phyloP scores from a whole-genome alignment of 2,888 invertebrate genomes.

The Napeogenes sylphis region DNA sequence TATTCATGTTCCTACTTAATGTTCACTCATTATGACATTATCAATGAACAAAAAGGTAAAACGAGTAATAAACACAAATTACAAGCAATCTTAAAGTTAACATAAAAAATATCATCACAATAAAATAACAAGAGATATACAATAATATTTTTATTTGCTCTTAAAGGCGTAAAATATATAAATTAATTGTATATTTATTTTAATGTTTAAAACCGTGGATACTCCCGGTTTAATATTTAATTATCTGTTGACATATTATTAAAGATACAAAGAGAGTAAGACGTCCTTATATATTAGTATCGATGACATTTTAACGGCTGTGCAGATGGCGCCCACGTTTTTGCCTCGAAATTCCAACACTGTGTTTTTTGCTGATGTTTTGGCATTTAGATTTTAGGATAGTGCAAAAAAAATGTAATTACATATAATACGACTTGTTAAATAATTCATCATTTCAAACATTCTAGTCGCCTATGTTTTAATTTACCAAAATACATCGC shows the following conservation, averaged over 20 bases:
- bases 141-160: too few species aligned
- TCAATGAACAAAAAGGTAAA: background rate
- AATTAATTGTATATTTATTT: too few species aligned
- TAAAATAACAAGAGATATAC: too few species aligned
- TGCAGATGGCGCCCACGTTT: slow-evolving; percentile 41
- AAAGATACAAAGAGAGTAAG: background rate
- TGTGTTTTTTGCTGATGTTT: slow-evolving; percentile 40
- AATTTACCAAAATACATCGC: too few species aligned
- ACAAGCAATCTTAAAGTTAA: slow-evolving; percentile 2
- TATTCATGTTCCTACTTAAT: background rate
- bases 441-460: too few species aligned
- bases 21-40: background rate
- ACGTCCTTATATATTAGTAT: background rate
- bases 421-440: too few species aligned
- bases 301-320: background rate
- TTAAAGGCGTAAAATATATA: too few species aligned
- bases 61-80: slow-evolving; percentile 10
- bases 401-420: background rate
- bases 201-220: too few species aligned
- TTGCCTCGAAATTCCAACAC: slow-evolving; percentile 47
- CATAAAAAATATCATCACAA: too few species aligned
- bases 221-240: too few species aligned
- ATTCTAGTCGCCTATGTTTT: too few species aligned
- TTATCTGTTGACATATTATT: background rate
- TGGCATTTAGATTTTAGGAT: slow-evolving; percentile 27